These are phyloP conservation scores for Argyresthia goedartella DNA, from an alignment of 2,888 invertebrate genomes.

Conservation along the genomic window DNA sequence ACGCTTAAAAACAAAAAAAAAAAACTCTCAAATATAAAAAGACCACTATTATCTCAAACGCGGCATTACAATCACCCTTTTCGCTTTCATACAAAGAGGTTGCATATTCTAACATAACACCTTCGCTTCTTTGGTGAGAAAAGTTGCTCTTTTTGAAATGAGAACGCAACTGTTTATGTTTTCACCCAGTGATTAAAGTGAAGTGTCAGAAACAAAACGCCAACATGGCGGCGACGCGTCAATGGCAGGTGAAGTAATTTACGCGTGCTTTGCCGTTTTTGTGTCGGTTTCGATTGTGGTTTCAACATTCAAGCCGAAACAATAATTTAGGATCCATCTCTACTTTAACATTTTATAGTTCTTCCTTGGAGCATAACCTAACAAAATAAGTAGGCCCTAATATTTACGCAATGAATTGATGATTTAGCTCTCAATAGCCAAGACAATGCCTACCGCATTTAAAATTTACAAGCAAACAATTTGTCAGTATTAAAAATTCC, in stretches of 20 bases:
- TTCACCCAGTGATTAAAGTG: constrained; percentile 66
- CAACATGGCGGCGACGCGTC: constrained; percentile 27
- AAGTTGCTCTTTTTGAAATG: constrained; percentile 60
- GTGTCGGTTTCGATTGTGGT: constrained; percentile 27
- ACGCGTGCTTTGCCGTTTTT: constrained; percentile 27
- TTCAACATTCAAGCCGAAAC: constrained; percentile 23
- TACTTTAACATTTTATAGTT: no score
- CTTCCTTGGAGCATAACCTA: no score
- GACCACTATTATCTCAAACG: background rate
- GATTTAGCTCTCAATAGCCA: no score
- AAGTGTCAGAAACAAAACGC: constrained; percentile 68
- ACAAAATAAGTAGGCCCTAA: no score
- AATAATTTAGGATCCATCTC: no score
- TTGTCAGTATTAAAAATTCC: no score
- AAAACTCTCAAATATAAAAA: background rate
- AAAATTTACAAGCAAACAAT: no score
- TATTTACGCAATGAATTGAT: no score
- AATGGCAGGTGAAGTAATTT: constrained; percentile 21
- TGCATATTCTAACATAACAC: constrained; percentile 32
- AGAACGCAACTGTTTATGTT: constrained; percentile 56
- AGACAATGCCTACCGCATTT: no score
- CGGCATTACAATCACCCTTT: constrained; percentile 16
- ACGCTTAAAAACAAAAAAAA: no score
- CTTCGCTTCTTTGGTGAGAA: constrained; percentile 25
- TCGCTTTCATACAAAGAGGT: constrained; percentile 21